These are phyloP conservation scores for Heliangelus exortis DNA, from an alignment of 2,797 vertebrate species.

Conservation along the genomic window DNA sequence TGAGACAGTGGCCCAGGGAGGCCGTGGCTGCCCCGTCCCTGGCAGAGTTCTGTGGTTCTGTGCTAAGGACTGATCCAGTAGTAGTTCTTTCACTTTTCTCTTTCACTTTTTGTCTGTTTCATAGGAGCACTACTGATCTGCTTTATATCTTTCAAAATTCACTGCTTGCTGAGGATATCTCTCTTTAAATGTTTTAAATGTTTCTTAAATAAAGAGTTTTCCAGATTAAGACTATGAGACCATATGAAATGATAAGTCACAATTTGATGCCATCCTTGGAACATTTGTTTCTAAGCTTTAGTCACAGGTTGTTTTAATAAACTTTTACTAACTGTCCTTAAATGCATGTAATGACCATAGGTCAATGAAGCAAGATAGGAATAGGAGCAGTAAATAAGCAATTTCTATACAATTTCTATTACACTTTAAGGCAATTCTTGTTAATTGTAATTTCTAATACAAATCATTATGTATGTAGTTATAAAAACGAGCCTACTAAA, in stretches of 20 bases:
- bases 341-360: neutral
- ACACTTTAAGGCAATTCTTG: neutral
- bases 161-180: neutral
- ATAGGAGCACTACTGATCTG: neutral
- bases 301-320: neutral
- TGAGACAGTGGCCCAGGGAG: no score
- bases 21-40: no score
- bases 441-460: neutral
- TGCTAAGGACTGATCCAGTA: fast-evolving
- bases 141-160: neutral
- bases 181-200: neutral
- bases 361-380: neutral
- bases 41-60: no score
- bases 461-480: fast-evolving
- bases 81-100: neutral
- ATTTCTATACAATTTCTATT: neutral
- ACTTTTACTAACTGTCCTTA: neutral
- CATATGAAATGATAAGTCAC: neutral
- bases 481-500: neutral
- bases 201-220: neutral
- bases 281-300: neutral
- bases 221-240: neutral
- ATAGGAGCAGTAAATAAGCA: neutral
- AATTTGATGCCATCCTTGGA: neutral
- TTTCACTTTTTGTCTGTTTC: neutral